These are phyloP conservation scores for Tetragnatha montana DNA, from an alignment of 2,888 invertebrate genomes.

Conservation along the genomic window DNA sequence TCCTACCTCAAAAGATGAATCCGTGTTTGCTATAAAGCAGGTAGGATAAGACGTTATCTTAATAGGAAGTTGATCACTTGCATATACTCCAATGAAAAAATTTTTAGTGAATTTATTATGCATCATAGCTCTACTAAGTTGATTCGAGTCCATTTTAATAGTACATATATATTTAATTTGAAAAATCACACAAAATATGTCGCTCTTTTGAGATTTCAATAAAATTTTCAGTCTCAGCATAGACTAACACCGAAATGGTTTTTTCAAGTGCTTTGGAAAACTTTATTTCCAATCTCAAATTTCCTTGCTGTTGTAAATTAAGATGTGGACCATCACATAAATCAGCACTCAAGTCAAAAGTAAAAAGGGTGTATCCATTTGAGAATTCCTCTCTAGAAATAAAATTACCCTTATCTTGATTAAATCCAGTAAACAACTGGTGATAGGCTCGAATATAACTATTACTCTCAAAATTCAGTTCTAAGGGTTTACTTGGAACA, in stretches of 20 bases:
- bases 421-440: conserved; percentile 73
- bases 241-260: no score
- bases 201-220: conserved; percentile 17
- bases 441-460: no score
- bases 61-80: conserved; percentile 1
- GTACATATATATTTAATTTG: no score
- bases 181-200: conserved; percentile 12
- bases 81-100: not conserved
- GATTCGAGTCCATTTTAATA: conserved; percentile 4
- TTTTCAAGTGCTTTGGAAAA: no score
- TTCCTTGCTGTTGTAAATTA: no score
- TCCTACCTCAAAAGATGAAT: not conserved
- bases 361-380: no score
- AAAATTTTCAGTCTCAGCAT: no score
- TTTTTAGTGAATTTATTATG: not conserved
- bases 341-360: no score
- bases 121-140: not conserved
- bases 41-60: not conserved
- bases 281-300: no score
- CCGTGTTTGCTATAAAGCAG: conserved; percentile 5
- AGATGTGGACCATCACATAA: no score
- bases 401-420: conserved; percentile 72
- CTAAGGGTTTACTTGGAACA: conserved; percentile 70
- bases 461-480: conserved; percentile 28
- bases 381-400: conserved; percentile 64